Evolutionary conservation across 2,888 invertebrate genomes (phyloP).

Genomic region (Oconnorella tubifera): DNA sequence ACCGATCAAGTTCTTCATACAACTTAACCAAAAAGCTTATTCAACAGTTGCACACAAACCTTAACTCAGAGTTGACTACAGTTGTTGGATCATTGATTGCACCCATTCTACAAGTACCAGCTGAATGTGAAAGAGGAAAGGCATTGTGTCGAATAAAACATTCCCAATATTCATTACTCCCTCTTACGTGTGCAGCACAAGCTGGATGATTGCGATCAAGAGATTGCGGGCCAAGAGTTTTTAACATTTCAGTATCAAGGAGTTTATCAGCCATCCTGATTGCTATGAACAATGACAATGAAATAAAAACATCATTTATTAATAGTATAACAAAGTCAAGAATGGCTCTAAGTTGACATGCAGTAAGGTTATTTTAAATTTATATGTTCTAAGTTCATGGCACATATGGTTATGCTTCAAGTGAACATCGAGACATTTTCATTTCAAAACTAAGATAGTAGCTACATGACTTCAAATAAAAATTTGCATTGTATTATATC

Average conservation of each 20-base stretch:
- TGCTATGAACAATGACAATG: background rate
- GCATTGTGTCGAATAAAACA: conserved; percentile 33
- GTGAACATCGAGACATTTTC: no score
- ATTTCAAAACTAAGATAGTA: no score
- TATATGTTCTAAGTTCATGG: no score
- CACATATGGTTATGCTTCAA: no score
- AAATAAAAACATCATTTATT: no score
- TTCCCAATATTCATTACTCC: conserved; percentile 32
- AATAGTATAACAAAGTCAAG: no score
- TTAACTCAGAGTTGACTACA: conserved; percentile 66
- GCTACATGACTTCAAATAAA: no score
- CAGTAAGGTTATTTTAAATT: no score
- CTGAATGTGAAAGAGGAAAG: conserved; percentile 65
- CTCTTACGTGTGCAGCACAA: conserved; percentile 25
- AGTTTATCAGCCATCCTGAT: conserved; percentile 25
- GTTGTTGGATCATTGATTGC: conserved; percentile 51
- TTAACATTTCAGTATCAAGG: conserved; percentile 23
- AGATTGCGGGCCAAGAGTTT: conserved; percentile 18
- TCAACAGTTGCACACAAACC: conserved; percentile 30
- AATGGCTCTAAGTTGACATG: no score
- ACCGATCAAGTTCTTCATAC: no score
- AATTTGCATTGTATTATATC: no score
- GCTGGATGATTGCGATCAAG: conserved; percentile 26
- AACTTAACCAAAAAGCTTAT: background rate
- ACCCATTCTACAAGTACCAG: conserved; percentile 73